phyloP scores from a whole-genome alignment of 2,797 vertebrate species.

The Helarctos malayanus region DNA sequence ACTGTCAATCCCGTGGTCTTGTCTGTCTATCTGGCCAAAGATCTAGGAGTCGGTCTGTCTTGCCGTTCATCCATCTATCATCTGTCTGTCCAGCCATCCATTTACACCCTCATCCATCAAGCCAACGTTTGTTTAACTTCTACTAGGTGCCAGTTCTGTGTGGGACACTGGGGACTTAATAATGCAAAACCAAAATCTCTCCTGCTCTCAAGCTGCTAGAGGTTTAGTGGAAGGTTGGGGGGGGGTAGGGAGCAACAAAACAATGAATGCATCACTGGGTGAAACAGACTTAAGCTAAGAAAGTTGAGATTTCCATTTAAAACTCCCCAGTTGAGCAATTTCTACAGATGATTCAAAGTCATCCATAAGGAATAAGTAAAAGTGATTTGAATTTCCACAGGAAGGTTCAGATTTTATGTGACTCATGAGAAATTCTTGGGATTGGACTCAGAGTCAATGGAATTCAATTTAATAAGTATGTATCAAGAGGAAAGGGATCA shows the following conservation, averaged over 20 bases:
- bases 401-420: conserved; percentile 34
- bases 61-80: neutral
- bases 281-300: neutral
- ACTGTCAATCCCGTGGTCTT: neutral
- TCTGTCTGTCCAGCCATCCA: neutral
- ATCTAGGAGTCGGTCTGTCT: neutral
- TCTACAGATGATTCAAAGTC: conserved; percentile 48
- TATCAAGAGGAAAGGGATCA: neutral
- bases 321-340: conserved; percentile 16
- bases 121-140: neutral
- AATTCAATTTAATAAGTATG: neutral
- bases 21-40: neutral
- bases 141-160: neutral
- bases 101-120: neutral
- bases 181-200: neutral
- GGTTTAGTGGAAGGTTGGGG: neutral
- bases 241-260: neutral
- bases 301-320: conserved; percentile 14
- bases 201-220: neutral
- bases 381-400: conserved; percentile 23
- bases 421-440: conserved; percentile 14
- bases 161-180: neutral
- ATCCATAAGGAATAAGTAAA: conserved; percentile 21
- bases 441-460: neutral
- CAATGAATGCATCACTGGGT: neutral